Evolutionary conservation across 2,888 invertebrate species (phyloP), one percentile per base, ranked within the genome.

Genomic region (Gymnosoma rotundatum): DNA sequence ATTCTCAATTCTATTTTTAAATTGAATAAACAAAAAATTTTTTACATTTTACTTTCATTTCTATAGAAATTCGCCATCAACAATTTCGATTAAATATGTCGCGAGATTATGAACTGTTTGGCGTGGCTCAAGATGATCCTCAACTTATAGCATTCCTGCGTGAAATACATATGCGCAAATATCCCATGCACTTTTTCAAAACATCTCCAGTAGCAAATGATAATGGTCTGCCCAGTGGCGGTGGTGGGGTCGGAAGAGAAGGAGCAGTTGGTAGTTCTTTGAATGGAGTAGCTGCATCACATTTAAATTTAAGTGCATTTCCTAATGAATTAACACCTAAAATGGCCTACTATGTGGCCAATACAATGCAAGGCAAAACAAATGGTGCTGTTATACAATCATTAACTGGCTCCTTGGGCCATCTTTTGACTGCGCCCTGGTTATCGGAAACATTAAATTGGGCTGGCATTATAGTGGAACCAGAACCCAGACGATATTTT

Each of bases 21-120:
- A 25, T 25, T 25, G 32, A 8, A 3, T 6, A 48, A 48, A 48
- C 9, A 18, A 50, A 2, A 18, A 12, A n/a, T 20, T 18, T 20
- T 6, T 52, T 18, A n/a, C 7, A 50, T 52, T 42, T 18, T n/a
- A n/a, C 64, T 58, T 14, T 38, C 54, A 25, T 66, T 25, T 52
- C 72, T 81, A 83, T 86, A 95, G 95, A 95, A 9, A 93, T 95
- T 87, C 94, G 94, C 83, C 95, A 95, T 83, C 95, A 96, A 90
- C 96, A 96, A 91, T 96, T 96, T 92, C 95, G 95, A 50, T 93
- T 95, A 86, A 96, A 96, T 93, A 95, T 96, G 95, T 95, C 95
- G 66, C 94, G 95, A 86, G 96, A 96, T 91, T 95, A 95, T 91
- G 96, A 96, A 90, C 93, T 96, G 87, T 93, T 94, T 45, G 94